Conservation (phyloP, 2,888 invertebrate species). For the Trichacis sp. region DNA sequence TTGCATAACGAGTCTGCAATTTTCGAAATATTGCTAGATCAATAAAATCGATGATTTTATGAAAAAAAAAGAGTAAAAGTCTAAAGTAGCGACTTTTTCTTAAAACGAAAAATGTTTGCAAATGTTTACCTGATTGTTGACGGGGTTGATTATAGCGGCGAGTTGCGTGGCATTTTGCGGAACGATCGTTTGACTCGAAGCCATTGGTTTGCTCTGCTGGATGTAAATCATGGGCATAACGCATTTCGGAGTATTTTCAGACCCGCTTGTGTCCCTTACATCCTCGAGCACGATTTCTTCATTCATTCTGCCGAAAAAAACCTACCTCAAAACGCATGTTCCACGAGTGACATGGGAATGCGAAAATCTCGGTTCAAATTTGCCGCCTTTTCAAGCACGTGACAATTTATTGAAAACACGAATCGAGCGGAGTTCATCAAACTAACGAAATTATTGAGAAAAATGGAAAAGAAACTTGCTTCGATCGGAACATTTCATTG, state of each 20-base stretch:
- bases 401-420: too few relatives aligned
- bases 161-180: conserved; percentile 56
- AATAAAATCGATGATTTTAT: too few relatives aligned
- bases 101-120: not conserved
- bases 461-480: not conserved
- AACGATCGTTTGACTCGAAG: conserved; percentile 56
- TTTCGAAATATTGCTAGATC: too few relatives aligned
- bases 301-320: conserved; percentile 54
- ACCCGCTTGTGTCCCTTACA: conserved; percentile 13
- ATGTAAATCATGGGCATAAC: conserved; percentile 64
- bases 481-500: not conserved
- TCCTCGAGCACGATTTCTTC: conserved; percentile 54
- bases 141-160: conserved; percentile 60
- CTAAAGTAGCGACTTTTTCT: too few relatives aligned
- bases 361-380: too few relatives aligned
- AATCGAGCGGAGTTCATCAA: too few relatives aligned
- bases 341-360: too few relatives aligned
- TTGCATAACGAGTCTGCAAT: too few relatives aligned
- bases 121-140: conserved; percentile 56
- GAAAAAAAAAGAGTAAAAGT: too few relatives aligned
- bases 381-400: too few relatives aligned
- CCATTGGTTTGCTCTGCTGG: conserved; percentile 58
- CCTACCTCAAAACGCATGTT: not conserved
- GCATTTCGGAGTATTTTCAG: conserved; percentile 51
- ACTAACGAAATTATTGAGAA: too few relatives aligned